Evolutionary conservation across 2,113 vertebrate genomes (phyloP).

Genomic region (Lophura nycthemera): DNA sequence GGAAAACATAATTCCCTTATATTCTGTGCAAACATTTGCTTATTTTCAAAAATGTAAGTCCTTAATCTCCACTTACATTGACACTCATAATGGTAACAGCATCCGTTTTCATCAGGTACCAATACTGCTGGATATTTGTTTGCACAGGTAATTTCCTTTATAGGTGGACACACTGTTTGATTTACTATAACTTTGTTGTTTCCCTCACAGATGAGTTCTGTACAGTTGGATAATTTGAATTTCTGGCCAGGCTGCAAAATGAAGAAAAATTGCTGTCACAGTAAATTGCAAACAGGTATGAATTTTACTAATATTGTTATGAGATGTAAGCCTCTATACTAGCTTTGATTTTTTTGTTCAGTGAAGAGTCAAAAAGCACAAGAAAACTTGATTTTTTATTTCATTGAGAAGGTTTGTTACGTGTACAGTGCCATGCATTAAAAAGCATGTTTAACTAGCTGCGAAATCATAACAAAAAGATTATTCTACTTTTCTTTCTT

Average conservation of each 20-base stretch:
- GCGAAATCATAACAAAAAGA: fast-evolving
- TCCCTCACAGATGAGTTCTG: slow-evolving; percentile 85
- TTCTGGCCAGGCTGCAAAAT: slow-evolving; percentile 83
- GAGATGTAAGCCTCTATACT: fast-evolving
- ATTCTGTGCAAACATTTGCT: not conserved
- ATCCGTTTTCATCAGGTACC: slow-evolving; percentile 78
- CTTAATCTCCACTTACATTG: slow-evolving; percentile 84
- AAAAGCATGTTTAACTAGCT: not conserved
- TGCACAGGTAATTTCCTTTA: slow-evolving; percentile 80
- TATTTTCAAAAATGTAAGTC: not conserved
- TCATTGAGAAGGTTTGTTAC: not conserved
- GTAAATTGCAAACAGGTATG: not conserved
- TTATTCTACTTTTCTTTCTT: fast-evolving
- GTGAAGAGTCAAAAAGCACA: not conserved
- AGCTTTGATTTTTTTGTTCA: not conserved
- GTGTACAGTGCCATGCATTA: not conserved
- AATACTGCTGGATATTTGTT: slow-evolving; percentile 83
- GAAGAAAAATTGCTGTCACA: not conserved
- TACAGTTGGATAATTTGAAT: slow-evolving; percentile 85
- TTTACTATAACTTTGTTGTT: slow-evolving; percentile 79
- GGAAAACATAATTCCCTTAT: not conserved
- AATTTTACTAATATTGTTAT: not conserved
- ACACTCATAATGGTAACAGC: slow-evolving; percentile 87
- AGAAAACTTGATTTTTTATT: fast-evolving
- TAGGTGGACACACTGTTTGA: slow-evolving; percentile 78